Evolutionary conservation across 2,113 vertebrate species (phyloP).

Genomic region (Sylvietta virens): DNA sequence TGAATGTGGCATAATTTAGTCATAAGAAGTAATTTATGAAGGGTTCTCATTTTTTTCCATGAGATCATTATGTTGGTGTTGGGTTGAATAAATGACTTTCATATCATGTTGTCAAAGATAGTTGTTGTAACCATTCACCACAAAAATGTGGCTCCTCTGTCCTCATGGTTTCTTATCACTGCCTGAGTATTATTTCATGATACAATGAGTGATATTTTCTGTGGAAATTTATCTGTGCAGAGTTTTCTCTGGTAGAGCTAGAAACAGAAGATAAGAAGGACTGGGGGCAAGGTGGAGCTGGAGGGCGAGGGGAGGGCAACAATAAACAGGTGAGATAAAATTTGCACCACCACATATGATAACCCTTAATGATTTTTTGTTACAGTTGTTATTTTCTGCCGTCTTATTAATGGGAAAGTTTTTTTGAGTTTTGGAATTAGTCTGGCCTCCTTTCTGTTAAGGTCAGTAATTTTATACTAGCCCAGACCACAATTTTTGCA

Average conservation of each 20-base stretch:
- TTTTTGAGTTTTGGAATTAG: not conserved
- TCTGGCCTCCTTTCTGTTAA: not conserved
- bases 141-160: not conserved
- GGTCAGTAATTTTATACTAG: not conserved
- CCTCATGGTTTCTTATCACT: constrained; percentile 3
- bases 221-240: not conserved
- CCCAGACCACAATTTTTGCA: not conserved
- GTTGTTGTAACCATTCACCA: constrained; percentile 47
- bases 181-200: not conserved
- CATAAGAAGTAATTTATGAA: constrained; percentile 54
- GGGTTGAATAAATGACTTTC: constrained; percentile 57
- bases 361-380: not conserved
- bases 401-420: not conserved
- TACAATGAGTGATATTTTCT: not conserved
- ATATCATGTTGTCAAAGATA: constrained; percentile 40
- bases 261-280: not conserved
- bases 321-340: not conserved
- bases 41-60: constrained; percentile 13
- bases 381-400: not conserved
- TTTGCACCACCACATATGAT: not conserved
- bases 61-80: constrained; percentile 13
- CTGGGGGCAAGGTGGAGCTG: not conserved
- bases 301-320: not conserved
- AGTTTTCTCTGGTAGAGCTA: not conserved
- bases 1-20: constrained; percentile 50